Base-by-base conservation (phyloP, 2,888 invertebrate genomes). In the Brachyptera risi region DNA sequence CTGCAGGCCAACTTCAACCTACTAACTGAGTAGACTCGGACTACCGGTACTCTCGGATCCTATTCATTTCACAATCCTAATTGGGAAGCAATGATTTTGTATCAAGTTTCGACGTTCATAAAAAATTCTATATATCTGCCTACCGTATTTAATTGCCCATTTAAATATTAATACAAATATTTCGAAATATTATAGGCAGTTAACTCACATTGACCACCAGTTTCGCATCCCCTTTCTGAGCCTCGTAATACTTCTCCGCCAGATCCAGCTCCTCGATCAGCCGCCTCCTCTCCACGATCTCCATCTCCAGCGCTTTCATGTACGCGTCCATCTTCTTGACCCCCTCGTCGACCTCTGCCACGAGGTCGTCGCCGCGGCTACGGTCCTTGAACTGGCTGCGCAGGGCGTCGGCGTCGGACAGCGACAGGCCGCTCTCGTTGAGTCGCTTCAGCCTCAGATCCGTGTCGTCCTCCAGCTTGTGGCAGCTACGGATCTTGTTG, bases 191-290 rank as follows among this genome's bases (percentile, higher is more conserved):
- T n/a, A n/a, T n/a, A n/a, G n/a, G n/a, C n/a, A n/a, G n/a, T 31
- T 7, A 11, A 84, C 90, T 86, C 77, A 96, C 96, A 81, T 92
- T 94, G 62, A 92, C 91, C 24, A 97, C 96, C 65, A 96, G 88
- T 80, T 94, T 95, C 13, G 96, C 96, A 79, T 98, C 97, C 4
- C 91, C 90, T 63, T 90, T 82, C 73, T 97, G 96, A 17, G 88
- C 90, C 40, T 91, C 88, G 73, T 96, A 92, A 75, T 92, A 95
- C 64, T 87, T 84, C 69, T 90, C 88, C 3, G 93, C 91, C 47
- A 90, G 87, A 59, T 88, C 85, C 51, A 96, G 75, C 35, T 90
- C 76, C 3, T 89, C 86, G 58, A 96, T 78, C 51, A 97, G 79
- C 1, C 87, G 81, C 67, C 84, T 86, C 65, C 95, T 80, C 50